phyloP scores from a whole-genome alignment of 2,113 vertebrate species.

The Riparia riparia region DNA sequence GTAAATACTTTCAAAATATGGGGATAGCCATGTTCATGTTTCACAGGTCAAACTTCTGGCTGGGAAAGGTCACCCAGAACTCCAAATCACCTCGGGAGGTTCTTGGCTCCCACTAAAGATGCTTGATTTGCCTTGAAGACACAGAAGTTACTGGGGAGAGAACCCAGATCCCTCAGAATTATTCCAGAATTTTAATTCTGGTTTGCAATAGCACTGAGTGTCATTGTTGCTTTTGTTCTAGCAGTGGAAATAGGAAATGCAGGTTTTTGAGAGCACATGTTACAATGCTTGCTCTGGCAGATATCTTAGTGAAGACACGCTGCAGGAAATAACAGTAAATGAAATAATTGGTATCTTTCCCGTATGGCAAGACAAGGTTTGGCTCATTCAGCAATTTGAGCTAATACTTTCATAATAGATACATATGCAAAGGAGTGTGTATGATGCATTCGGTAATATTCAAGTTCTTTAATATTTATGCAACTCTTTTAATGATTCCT shows the following conservation, averaged over 20 bases:
- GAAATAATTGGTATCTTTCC: not conserved
- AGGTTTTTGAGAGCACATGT: not conserved
- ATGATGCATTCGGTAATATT: not conserved
- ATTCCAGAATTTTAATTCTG: not conserved
- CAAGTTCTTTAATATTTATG: not conserved
- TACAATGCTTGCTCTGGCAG: not conserved
- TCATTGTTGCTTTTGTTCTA: not conserved
- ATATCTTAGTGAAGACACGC: accelerated
- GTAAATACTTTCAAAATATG: not conserved
- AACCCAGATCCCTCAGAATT: not conserved
- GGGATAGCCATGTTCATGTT: not conserved
- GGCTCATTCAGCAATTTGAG: not conserved
- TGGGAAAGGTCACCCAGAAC: not conserved
- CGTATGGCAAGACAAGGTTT: not conserved
- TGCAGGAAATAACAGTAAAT: not conserved
- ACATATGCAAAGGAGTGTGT: not conserved
- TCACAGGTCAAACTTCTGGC: not conserved
- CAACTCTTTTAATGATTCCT: not conserved
- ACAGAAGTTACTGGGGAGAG: accelerated
- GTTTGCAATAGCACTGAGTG: not conserved
- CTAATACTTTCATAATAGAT: not conserved
- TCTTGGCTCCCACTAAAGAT: not conserved
- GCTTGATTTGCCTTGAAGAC: not conserved
- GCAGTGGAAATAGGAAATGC: not conserved
- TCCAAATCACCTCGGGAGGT: not conserved